These are phyloP conservation scores for Reinhardtius hippoglossoides DNA, from an alignment of 2,113 vertebrate genomes.

Conservation along the genomic window DNA sequence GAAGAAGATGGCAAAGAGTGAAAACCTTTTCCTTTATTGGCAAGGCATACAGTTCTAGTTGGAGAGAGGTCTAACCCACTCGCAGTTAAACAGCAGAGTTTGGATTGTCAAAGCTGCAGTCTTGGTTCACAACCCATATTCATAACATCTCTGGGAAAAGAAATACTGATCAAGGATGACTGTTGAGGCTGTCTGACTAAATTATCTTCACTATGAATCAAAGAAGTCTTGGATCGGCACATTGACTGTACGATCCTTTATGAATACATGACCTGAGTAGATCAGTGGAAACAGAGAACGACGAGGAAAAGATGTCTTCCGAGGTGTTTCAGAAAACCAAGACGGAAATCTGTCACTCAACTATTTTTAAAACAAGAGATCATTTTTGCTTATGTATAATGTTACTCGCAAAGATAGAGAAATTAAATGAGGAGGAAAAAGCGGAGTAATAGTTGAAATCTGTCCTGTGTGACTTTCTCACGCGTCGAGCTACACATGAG, in stretches of 20 bases:
- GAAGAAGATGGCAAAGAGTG: slow-evolving; percentile 42
- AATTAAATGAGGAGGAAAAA: slow-evolving; percentile 33
- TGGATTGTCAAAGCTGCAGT: slow-evolving; percentile 81
- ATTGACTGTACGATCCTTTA: slow-evolving; percentile 38
- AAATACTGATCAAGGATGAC: slow-evolving; percentile 42
- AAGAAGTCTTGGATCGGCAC: slow-evolving; percentile 42
- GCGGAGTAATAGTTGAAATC: slow-evolving; percentile 55
- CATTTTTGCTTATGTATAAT: slow-evolving; percentile 42
- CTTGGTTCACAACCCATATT: slow-evolving; percentile 48
- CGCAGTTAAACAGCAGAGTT: slow-evolving; percentile 75
- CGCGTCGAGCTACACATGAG: slow-evolving; percentile 46
- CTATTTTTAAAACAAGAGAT: slow-evolving; percentile 50
- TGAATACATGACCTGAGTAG: slow-evolving; percentile 27
- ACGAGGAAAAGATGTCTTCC: slow-evolving; percentile 25
- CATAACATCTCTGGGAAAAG: slow-evolving; percentile 47
- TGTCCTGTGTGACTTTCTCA: slow-evolving; percentile 50
- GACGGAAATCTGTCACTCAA: slow-evolving; percentile 43
- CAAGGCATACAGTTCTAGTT: slow-evolving; percentile 76
- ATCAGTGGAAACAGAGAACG: slow-evolving; percentile 45
- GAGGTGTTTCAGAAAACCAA: slow-evolving; percentile 45
- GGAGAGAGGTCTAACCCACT: slow-evolving; percentile 69
- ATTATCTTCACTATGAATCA: slow-evolving; percentile 30
- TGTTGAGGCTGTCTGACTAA: slow-evolving; percentile 25
- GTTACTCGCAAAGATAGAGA: slow-evolving; percentile 46
- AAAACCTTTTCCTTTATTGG: slow-evolving; percentile 78